These are phyloP conservation scores for Chiloscyllium punctatum DNA, from an alignment of 2,797 vertebrate genomes.

Conservation along the genomic window DNA sequence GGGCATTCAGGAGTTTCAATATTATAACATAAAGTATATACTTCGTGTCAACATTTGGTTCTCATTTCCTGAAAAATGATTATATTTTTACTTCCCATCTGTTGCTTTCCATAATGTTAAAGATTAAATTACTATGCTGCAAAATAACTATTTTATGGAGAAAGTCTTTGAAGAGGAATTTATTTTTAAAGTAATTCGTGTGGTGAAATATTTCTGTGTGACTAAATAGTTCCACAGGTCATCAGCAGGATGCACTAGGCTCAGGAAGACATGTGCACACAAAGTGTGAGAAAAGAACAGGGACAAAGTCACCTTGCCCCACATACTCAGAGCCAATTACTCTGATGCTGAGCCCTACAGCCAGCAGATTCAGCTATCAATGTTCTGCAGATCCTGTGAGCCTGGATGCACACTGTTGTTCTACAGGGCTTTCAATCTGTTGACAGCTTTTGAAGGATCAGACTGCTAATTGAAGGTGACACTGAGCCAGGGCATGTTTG, in stretches of 20 bases:
- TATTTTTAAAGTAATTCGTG: neutral
- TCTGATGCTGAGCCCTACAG: neutral
- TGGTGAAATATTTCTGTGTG: neutral
- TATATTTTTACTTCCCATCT: neutral
- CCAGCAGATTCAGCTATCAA: neutral
- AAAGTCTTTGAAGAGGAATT: neutral
- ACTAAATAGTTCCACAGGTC: neutral
- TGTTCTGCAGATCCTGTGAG: neutral
- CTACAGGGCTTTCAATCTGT: neutral
- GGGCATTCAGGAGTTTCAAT: constrained; percentile 40
- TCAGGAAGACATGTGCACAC: neutral
- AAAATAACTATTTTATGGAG: neutral
- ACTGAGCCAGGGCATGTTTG: neutral
- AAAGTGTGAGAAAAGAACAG: neutral
- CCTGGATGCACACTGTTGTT: neutral
- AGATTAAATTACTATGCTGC: neutral
- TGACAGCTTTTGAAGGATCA: neutral
- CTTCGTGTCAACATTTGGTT: constrained; percentile 22
- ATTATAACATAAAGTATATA: neutral
- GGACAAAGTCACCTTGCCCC: neutral
- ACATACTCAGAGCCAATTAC: neutral
- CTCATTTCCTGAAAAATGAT: neutral
- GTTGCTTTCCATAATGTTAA: constrained; percentile 25
- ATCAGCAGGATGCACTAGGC: neutral
- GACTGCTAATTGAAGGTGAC: neutral